Evolutionary conservation across 2,113 vertebrate species (phyloP), one percentile per base, ranked within the genome.

Genomic region (Chionodraco myersi): DNA sequence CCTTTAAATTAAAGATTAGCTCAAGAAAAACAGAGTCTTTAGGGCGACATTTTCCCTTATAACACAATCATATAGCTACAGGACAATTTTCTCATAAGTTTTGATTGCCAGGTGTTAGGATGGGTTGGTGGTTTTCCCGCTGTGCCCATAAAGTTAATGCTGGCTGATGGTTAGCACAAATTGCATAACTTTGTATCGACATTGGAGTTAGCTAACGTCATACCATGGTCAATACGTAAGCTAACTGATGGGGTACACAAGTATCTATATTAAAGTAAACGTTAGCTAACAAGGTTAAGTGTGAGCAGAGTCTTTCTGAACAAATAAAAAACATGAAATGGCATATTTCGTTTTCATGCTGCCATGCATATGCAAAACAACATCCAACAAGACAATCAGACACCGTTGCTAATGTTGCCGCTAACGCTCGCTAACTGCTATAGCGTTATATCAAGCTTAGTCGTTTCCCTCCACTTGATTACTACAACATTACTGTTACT

Each of bases 401-500:
- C 10, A 48, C 7, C 5, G 4, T 41, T 41, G 68, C 72, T 71
- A 79, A 59, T 41, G 4, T 48, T 71, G 10, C 23, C 3, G 21
- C 6, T 45, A 7, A 11, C 21, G 49, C 11, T 8, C 53, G 86
- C 78, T 74, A 86, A 53, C 62, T 67, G 44, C 74, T 74, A 23
- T 51, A 79, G 34, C 74, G 13, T 52, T 57, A 10, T 73, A 21
- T 64, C 14, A 73, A 73, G 36, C 64, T 6, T 6, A 52, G 64
- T 52, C 36, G 49, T 88, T 91, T 91, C 86, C 86, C 85, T 90
- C 90, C 85, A 86, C 53, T 62, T 11, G 13, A 49, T 34, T 48
- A 51, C 53, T 54, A 10, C 49, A 36, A 4, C 18, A 9, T 9
- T 52, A 21, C 16, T 1, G 6, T 56, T 56, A 41, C 15, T n/a